A percentile compares a stretch with the other conserved stretches of the same genome.
phyloP scores from a whole-genome alignment of 1,140 invertebrate genomes.

The Campoletis sonorensis region DNA sequence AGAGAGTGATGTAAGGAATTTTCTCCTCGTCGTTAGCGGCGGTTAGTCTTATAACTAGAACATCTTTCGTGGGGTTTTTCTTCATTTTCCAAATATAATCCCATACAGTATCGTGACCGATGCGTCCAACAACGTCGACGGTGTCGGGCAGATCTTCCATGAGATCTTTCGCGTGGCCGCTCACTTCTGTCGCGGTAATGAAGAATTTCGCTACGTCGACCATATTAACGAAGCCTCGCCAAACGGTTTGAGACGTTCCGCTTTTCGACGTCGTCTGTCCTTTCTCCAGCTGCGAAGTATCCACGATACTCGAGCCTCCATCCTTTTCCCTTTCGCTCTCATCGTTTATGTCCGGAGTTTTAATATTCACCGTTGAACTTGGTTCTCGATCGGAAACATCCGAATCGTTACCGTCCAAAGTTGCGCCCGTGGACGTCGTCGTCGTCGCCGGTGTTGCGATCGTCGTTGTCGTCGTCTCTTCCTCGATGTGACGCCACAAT shows the following conservation, averaged over 20 bases:
- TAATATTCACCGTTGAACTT: constrained; percentile 79
- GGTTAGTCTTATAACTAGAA: constrained; percentile 88
- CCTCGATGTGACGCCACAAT: constrained; percentile 73
- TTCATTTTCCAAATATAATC: constrained; percentile 95
- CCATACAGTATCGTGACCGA: constrained; percentile 93
- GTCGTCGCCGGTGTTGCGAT: constrained; percentile 63
- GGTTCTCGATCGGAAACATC: constrained; percentile 78
- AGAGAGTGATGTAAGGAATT: constrained; percentile 90
- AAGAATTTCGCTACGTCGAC: constrained; percentile 93
- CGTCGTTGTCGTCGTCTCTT: constrained; percentile 66
- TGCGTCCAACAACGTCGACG: constrained; percentile 94
- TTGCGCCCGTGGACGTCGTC: constrained; percentile 34
- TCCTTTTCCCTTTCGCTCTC: constrained; percentile 70
- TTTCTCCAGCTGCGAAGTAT: constrained; percentile 60
- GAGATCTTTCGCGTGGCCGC: constrained; percentile 83
- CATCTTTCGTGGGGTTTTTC: constrained; percentile 90
- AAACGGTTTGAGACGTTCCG: constrained; percentile 78
- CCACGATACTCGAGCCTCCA: constrained; percentile 52
- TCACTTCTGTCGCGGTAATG: constrained; percentile 88
- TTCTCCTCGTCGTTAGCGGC: constrained; percentile 90
- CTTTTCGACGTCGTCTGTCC: constrained; percentile 40
- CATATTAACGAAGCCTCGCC: constrained; percentile 94
- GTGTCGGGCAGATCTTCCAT: constrained; percentile 85
- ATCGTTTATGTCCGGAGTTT: constrained; percentile 77
- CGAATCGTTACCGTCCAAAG: constrained; percentile 73